A percentile compares a stretch with the other conserved stretches of the same genome.
Conservation (phyloP, 2,113 vertebrate genomes). For the Saimiri boliviensis region DNA sequence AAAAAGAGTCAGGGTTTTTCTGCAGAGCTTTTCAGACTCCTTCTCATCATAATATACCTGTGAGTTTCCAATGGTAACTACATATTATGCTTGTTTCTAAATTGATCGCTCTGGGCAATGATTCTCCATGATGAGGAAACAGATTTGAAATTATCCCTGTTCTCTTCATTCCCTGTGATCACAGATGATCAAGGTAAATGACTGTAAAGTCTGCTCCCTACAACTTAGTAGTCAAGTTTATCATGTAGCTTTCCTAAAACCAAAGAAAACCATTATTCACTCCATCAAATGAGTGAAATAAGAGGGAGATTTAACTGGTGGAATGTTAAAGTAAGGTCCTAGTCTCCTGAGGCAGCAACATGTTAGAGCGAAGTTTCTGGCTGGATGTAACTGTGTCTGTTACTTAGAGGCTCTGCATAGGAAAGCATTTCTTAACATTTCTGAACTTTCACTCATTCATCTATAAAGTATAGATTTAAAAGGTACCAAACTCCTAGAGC, state of each 20-base stretch:
- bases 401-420: background rate
- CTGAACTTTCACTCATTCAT: background rate
- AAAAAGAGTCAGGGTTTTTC: background rate
- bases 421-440: background rate
- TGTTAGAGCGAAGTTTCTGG: background rate
- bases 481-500: background rate
- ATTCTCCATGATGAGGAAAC: fast-evolving
- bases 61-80: background rate
- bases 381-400: background rate
- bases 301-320: background rate
- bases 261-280: background rate
- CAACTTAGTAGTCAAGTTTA: background rate
- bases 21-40: background rate
- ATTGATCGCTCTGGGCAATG: background rate
- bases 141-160: background rate
- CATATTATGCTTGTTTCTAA: background rate
- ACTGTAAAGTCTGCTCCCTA: background rate
- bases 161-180: background rate
- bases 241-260: background rate
- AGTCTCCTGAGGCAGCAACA: background rate
- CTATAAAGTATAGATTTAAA: background rate
- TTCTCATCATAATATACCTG: background rate
- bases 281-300: background rate
- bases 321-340: background rate
- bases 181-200: background rate